Evolutionary conservation across 2,888 invertebrate species (phyloP), one percentile per base, ranked within the genome.

Genomic region (Emmelina monodactyla): DNA sequence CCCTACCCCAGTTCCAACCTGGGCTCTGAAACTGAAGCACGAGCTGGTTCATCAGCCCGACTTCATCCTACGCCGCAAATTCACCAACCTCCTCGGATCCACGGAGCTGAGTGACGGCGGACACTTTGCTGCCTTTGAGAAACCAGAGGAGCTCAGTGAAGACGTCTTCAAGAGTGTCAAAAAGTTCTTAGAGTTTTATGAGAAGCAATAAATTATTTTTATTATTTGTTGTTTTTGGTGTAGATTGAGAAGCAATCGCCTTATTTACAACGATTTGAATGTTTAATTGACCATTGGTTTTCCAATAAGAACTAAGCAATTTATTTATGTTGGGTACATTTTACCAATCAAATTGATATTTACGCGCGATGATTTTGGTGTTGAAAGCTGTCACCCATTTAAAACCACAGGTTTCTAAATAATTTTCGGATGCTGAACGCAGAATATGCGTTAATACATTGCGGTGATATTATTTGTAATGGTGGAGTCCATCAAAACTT

Each of bases 121-220:
- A 0, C 95, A 95, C 63, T 96, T 92, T 62, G 88, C 89, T 0
- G 92, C 93, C 0, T 83, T 94, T 32, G 92, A 96, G 63, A 82
- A 84, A 41, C 93, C 95, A 0, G 62, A 83, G 35, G 58, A 87
- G 1, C 64, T 94, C 6, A 85, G 89, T 15, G 67, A 83, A 4
- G 91, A 94, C 50, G 60, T 96, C 10, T 76, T 66, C 38, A 53
- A 58, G 38, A 71, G 72, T 32, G 67, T 71, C 0, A 53, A 60
- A 16, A 48, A 32, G 9, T 70, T 73, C 46, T 39, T 16, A 22
- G 36, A 36, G n/a, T 25, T 51, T 22, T 32, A 14, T 10, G 35
- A 16, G 29, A 39, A 48, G 30, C 42, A 37, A 37, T 39, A 33
- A 37, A 37, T 40, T 37, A 37, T 42, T 16, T 3, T 35, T 35